These are phyloP conservation scores for Glareola pratincola DNA, from an alignment of 2,113 vertebrate genomes.

Conservation along the genomic window DNA sequence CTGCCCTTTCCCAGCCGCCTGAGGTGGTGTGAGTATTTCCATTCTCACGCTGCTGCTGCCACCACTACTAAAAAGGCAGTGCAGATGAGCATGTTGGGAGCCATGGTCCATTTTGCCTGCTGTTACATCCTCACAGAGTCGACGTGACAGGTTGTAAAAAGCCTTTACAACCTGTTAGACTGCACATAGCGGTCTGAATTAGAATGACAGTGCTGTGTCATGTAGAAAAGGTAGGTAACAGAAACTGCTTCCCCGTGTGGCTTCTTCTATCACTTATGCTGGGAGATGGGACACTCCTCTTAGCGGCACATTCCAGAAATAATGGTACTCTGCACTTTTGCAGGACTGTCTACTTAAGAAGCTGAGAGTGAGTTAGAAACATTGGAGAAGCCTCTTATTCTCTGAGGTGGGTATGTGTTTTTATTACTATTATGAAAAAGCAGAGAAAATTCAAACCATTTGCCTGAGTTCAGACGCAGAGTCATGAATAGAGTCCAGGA, in stretches of 20 bases:
- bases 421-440: not conserved
- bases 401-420: conserved; percentile 36
- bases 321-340: conserved; percentile 27
- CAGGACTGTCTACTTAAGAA: conserved; percentile 37
- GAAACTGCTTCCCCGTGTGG: not conserved
- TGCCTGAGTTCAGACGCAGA: not conserved
- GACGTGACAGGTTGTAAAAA: not conserved
- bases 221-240: not conserved
- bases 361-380: conserved; percentile 43
- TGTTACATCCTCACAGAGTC: not conserved
- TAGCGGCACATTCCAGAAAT: not conserved
- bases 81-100: not conserved
- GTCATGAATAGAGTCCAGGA: not conserved
- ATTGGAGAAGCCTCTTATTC: conserved; percentile 44
- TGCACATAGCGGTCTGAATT: accelerated
- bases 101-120: not conserved
- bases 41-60: not conserved
- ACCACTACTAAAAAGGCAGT: not conserved
- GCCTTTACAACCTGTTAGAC: not conserved
- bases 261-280: not conserved
- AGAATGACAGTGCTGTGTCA: accelerated
- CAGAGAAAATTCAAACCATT: not conserved
- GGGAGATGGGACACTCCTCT: not conserved
- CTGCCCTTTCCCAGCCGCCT: not conserved
- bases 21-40: not conserved